These are phyloP conservation scores for Chloroceryle aenea DNA, from an alignment of 2,113 vertebrate species.

Conservation along the genomic window DNA sequence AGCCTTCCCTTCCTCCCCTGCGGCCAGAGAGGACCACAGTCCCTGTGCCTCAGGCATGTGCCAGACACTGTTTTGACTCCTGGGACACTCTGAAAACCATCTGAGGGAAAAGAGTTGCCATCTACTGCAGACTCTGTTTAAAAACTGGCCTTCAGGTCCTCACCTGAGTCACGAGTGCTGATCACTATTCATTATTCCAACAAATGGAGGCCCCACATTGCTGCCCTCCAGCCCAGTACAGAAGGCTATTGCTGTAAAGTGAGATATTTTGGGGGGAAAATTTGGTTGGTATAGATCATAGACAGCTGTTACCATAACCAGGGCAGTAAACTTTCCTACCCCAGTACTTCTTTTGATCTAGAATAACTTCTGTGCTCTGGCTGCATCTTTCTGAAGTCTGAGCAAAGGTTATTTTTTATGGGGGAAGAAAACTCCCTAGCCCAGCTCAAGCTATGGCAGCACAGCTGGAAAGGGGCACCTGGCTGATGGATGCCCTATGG, in stretches of 20 bases:
- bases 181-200: not conserved
- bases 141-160: not conserved
- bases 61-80: not conserved
- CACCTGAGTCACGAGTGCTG: not conserved
- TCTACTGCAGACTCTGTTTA: not conserved
- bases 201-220: fast-evolving
- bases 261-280: not conserved
- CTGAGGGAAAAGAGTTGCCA: not conserved
- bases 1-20: not conserved
- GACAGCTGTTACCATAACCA: not conserved
- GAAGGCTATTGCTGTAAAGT: not conserved
- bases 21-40: fast-evolving
- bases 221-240: not conserved
- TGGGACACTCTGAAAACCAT: not conserved
- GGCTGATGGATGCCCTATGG: fast-evolving
- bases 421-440: not conserved
- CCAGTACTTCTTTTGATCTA: not conserved
- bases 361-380: not conserved
- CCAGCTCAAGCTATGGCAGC: fast-evolving
- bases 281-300: not conserved
- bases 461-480: fast-evolving
- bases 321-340: not conserved
- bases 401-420: not conserved
- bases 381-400: not conserved
- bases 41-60: not conserved